These are phyloP conservation scores for Sula dactylatra DNA, from an alignment of 2,113 vertebrate genomes.

Conservation along the genomic window DNA sequence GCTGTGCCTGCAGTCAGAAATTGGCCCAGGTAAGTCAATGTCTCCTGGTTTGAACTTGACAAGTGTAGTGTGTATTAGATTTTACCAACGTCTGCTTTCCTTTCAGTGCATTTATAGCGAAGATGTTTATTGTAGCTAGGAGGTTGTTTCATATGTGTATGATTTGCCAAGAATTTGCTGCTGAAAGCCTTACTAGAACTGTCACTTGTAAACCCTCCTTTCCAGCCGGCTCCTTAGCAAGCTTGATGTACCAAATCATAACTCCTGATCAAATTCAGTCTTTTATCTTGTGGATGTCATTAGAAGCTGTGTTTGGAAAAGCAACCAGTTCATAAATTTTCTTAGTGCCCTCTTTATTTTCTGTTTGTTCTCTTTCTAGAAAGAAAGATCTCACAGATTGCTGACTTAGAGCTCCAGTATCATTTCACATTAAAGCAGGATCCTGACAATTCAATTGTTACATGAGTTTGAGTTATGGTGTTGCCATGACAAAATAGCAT, in stretches of 20 bases:
- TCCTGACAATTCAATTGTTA: constrained; percentile 37
- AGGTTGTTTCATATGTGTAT: background rate
- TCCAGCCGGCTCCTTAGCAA: background rate
- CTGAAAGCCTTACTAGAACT: background rate
- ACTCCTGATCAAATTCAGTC: background rate
- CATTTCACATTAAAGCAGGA: background rate
- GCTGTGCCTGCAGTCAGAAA: background rate
- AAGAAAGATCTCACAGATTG: background rate
- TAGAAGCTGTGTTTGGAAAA: background rate
- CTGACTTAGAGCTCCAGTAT: background rate
- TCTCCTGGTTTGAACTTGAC: background rate
- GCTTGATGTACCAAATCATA: background rate
- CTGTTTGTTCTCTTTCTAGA: background rate
- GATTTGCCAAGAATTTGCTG: background rate
- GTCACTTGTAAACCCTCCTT: background rate
- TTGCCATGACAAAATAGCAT: constrained; percentile 20
- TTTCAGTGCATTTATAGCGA: background rate
- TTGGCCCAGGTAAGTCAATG: background rate
- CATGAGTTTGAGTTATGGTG: constrained; percentile 32
- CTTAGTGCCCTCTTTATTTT: background rate
- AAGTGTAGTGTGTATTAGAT: background rate
- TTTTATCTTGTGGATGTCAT: background rate
- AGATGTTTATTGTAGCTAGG: background rate
- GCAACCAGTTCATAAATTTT: background rate
- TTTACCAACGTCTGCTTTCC: background rate